Evolutionary conservation across 1,140 invertebrate genomes (phyloP), one percentile per base, ranked within the genome.

Genomic region (Tetramorium simillimum): DNA sequence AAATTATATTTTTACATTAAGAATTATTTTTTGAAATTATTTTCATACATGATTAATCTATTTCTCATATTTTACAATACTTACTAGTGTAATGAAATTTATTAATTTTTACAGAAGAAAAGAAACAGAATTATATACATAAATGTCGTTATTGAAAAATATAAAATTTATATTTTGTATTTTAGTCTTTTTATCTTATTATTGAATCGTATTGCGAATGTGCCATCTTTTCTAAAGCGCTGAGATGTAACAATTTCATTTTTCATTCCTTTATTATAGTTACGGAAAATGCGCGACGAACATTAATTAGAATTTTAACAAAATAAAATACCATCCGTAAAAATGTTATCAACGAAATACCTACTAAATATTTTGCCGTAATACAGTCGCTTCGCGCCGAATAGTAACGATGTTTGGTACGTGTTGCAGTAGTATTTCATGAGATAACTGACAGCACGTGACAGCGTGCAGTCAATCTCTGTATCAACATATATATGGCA

Each of bases 341-440:
- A 53, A 72, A 53, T 72, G 4, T 72, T 33, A 72, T 53, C 24
- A 46, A 24, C n/a, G 1, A 28, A 51, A 51, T 51, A 33, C 24
- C 21, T 14, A 33, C 18, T 33, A 53, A 53, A 72, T 72, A 28
- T 72, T 72, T 53, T 37, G 18, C 3, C 10, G 2, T 73, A 73
- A 73, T 73, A 73, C 18, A 56, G 9, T 56, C n/a, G 0, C 65
- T 69, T 46, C 9, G 12, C 21, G 16, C 18, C 28, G n/a, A 56
- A 73, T 73, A 73, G 28, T 18, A 73, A 53, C 28, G 5, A 73
- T 56, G 4, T 73, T 73, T 53, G 28, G 3, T 49, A 72, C 21
- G 4, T 37, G 33, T 56, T 73, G n/a, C 51, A 33, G 49, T 72
- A 18, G 18, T 73, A 73, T 53, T 72, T 72, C 46, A 72, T 72